Base-by-base conservation (phyloP, 2,888 invertebrate species). In the Troides aeacus region DNA sequence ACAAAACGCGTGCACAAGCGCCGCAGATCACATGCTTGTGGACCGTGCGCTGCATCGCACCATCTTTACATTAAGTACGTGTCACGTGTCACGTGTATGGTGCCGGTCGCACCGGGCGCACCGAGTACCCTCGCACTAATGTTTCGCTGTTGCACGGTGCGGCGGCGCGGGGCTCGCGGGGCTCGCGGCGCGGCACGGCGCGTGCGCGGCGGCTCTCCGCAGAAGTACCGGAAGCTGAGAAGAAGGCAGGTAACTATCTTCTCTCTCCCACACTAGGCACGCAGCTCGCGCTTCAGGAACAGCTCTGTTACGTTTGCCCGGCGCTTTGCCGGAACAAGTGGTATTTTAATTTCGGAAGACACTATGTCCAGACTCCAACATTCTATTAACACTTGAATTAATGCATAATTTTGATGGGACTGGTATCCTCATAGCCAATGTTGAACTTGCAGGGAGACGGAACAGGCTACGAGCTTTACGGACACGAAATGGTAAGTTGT, bases 201-300 rank as follows among this genome's bases (percentile, higher is more conserved):
- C n/a, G 53, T 17, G 78, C 80, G 81, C 77, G 77, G 74, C 72
- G 79, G 74, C 75, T 77, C 73, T 71, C 72, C 69, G 74, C 94
- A 96, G 96, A 96, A 96, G 94, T 96, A 96, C 94, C 95, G 96
- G 93, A 96, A 96, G 89, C 94, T 96, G 80, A 94, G 96, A 86
- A 93, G 96, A 86, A 93, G 96, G 90, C 96, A 96, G 95, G 96
- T 96, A 94, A 89, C 88, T 93, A 93, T 90, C 84, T 72, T 85
- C 74, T 80, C 80, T 64, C 24, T 68, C 68, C 18, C 36, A 59
- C 24, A 66, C 15, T 39, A 42, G 36, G 36, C 36, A 36, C 23
- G 39, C 23, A 57, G 6, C 36, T 23, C 50, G 30, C 21, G 21
- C 21, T 21, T 21, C 21, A 21, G 21, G 21, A 21, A 21, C 21